Percentiles rank a stretch among this genome's conserved stretches.
phyloP scores from a whole-genome alignment of 2,888 invertebrate species.

The Chloroclystis v-ata region DNA sequence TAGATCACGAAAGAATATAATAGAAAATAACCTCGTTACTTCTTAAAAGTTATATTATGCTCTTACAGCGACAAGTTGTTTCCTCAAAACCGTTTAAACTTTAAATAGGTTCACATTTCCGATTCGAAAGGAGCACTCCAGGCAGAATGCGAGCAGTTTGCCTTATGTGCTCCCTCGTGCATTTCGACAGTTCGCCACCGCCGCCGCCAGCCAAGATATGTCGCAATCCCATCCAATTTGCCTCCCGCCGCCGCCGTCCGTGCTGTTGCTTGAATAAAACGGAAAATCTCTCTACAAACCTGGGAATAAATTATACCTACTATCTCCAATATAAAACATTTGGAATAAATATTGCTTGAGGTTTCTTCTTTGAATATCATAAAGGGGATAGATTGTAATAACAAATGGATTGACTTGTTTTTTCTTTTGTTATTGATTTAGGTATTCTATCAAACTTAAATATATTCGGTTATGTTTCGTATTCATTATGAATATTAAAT shows the following conservation, averaged over 20 bases:
- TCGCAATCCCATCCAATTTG: slow-evolving; percentile 75
- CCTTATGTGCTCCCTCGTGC: slow-evolving; percentile 56
- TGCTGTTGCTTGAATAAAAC: slow-evolving; percentile 67
- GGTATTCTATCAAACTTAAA: not conserved
- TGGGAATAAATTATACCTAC: slow-evolving; percentile 63
- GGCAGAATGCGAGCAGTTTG: slow-evolving; percentile 63
- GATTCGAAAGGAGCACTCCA: slow-evolving; percentile 51
- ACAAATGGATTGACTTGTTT: slow-evolving; percentile 8
- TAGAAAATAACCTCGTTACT: no score
- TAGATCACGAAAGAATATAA: no score
- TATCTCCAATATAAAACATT: slow-evolving; percentile 47
- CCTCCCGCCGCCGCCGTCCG: slow-evolving; percentile 54
- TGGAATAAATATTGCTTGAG: slow-evolving; percentile 13
- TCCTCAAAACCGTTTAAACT: slow-evolving; percentile 36
- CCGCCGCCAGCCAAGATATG: slow-evolving; percentile 65
- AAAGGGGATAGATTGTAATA: slow-evolving; percentile 10
- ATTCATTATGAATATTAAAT: no score
- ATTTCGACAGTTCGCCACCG: slow-evolving; percentile 55
- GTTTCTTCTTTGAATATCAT: slow-evolving; percentile 12
- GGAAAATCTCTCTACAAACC: slow-evolving; percentile 63
- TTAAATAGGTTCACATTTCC: slow-evolving; percentile 54
- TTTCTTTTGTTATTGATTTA: not conserved
- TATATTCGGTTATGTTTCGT: no score
- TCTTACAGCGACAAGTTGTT: slow-evolving; percentile 9
- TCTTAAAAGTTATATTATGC: no score